Base-by-base conservation (phyloP, 1,140 invertebrate species). In the Triops longicaudatus region DNA sequence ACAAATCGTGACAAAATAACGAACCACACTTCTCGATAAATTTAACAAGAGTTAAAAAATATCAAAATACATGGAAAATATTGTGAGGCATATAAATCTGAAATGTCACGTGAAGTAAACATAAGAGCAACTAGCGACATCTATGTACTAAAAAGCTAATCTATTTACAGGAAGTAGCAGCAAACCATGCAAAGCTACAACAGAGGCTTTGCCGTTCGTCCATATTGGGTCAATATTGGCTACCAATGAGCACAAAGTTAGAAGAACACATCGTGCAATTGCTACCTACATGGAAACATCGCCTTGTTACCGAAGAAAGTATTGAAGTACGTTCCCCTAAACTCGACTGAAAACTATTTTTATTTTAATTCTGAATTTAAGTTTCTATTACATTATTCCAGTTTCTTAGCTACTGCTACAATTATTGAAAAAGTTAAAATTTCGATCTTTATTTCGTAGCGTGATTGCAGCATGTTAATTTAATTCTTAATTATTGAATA, bases 211-310 rank as follows among this genome's bases (percentile, higher is more conserved):
- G 50, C 22, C 10, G 14, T 22, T 63, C 22, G 5, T 6, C 6
- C 14, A n/a, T 22, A 63, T 22, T 63, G 6, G 50, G 50, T 14
- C 50, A 17, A 2, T 63, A n/a, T 17, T 63, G 50, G 50, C 22
- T 63, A 63, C 50, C 50, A 17, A 63, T 2, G 50, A 22, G 22
- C 1, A 17, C 22, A 10, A 17, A 63, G 1, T n/a, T 63, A 17
- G 50, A 63, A 17, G 14, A 63, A 9, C 50, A 63, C 22, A 22
- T 63, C 7, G 50, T 63, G 17, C 50, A 75, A 17, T 26, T 75
- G n/a, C 26, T 63, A 9, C 74, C 74, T 5, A 63, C 63, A 50
- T 75, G 74, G 74, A 75, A 75, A 26, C 74, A 75, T 3, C 74
- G 44, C 5, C 43, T 75, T 7, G 74, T 75, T 28, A 75, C 41